Evolutionary conservation across 2,797 vertebrate species (phyloP).

Genomic region (Choloepus didactylus): DNA sequence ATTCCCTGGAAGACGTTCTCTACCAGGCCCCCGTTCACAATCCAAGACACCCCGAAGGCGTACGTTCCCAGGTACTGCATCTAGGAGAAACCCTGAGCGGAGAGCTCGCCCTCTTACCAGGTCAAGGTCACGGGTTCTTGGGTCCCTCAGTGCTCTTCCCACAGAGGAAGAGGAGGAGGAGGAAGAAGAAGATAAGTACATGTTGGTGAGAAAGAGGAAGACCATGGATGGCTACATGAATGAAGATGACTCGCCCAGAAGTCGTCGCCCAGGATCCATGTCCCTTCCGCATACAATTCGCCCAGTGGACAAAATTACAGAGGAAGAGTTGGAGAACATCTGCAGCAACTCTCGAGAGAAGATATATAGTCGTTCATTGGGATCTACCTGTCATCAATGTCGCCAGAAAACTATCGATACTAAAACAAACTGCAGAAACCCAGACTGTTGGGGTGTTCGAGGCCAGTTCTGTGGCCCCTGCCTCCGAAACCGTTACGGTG

Average conservation of each 20-base stretch:
- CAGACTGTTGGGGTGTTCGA: constrained; percentile 94
- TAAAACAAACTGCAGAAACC: constrained; percentile 97
- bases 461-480: constrained; percentile 99
- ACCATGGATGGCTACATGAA: constrained; percentile 87
- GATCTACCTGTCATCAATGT: constrained; percentile 98
- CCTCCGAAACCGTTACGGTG: constrained; percentile 97
- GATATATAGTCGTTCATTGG: constrained; percentile 94
- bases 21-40: constrained; percentile 86
- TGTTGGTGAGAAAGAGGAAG: constrained; percentile 93
- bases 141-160: constrained; percentile 89
- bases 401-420: constrained; percentile 97
- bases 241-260: constrained; percentile 88
- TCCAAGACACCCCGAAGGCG: constrained; percentile 88
- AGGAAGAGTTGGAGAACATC: constrained; percentile 92
- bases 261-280: constrained; percentile 88
- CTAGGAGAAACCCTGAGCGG: constrained; percentile 91
- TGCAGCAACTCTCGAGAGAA: constrained; percentile 94
- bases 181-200: constrained; percentile 91
- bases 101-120: constrained; percentile 93
- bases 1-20: constrained; percentile 87
- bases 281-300: constrained; percentile 94
- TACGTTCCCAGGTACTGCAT: constrained; percentile 79
- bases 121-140: constrained; percentile 93
- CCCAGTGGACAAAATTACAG: constrained; percentile 95
- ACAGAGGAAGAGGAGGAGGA: constrained; percentile 88